phyloP scores from a whole-genome alignment of 2,888 invertebrate species.

The Microplitis manilae region DNA sequence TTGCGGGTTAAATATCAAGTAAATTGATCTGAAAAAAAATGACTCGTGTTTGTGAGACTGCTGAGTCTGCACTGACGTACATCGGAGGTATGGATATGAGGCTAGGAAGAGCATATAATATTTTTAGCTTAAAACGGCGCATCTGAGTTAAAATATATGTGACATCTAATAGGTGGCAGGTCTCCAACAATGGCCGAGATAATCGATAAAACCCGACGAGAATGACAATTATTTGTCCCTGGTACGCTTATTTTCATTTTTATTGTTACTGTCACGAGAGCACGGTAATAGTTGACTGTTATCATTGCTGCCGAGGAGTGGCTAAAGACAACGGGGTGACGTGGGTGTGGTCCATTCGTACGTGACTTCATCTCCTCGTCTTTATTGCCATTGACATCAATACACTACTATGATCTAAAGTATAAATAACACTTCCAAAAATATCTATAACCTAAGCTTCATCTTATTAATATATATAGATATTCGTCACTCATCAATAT shows the following conservation, averaged over 20 bases:
- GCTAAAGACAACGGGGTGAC: conserved; percentile 35
- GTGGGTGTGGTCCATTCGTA: conserved; percentile 56
- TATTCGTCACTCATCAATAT: too few species aligned
- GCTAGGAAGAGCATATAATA: not conserved
- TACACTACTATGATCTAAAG: not conserved
- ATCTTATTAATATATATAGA: not conserved
- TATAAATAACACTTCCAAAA: conserved; percentile 50
- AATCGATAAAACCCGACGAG: conserved; percentile 13
- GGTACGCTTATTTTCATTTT: conserved; percentile 10
- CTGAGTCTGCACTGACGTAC: too few species aligned
- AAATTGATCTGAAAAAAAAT: too few species aligned
- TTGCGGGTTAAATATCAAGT: too few species aligned
- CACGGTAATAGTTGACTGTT: not conserved
- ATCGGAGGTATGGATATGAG: not conserved
- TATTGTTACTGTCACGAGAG: conserved; percentile 15
- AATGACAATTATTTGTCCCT: conserved; percentile 21
- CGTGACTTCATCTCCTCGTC: conserved; percentile 51
- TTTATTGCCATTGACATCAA: conserved; percentile 51
- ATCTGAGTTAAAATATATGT: not conserved
- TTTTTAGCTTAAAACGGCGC: not conserved
- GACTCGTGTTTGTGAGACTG: too few species aligned
- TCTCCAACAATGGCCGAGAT: conserved; percentile 3
- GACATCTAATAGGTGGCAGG: not conserved
- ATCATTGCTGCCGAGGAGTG: conserved; percentile 26
- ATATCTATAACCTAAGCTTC: not conserved